These are phyloP conservation scores for Pygoscelis antarcticus DNA, from an alignment of 2,113 vertebrate species.

Conservation along the genomic window DNA sequence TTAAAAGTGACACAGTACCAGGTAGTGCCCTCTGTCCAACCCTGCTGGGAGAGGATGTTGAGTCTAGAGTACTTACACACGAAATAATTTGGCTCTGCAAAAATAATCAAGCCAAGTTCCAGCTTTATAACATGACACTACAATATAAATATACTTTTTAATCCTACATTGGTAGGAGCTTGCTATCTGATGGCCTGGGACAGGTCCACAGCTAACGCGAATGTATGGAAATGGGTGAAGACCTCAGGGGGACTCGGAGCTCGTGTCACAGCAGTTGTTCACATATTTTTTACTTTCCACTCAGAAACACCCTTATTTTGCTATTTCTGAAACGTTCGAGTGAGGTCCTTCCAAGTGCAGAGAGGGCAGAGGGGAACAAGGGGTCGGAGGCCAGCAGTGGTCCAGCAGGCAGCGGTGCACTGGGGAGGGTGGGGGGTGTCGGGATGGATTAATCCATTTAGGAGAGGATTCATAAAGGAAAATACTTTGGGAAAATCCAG, in stretches of 20 bases:
- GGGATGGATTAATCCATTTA: background rate
- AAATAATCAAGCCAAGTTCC: background rate
- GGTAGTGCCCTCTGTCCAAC: background rate
- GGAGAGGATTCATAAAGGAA: background rate
- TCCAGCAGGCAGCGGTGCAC: accelerated
- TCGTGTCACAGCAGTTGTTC: background rate
- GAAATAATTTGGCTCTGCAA: background rate
- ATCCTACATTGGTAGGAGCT: background rate
- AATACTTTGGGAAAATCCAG: background rate
- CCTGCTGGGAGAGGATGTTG: background rate
- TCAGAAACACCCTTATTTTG: background rate
- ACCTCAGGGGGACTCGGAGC: background rate
- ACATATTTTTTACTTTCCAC: background rate
- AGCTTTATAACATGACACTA: background rate
- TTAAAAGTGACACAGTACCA: background rate
- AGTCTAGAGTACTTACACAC: background rate
- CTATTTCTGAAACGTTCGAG: background rate
- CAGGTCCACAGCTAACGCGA: background rate
- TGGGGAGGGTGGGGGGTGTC: background rate
- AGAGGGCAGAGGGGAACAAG: accelerated
- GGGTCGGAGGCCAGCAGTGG: background rate
- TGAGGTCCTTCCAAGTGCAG: background rate
- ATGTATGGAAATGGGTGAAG: background rate
- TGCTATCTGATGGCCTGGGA: background rate
- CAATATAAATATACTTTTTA: background rate